Percentiles rank a stretch among this genome's conserved stretches.
These are phyloP conservation scores for Corythornis cristatus DNA, from an alignment of 2,113 vertebrate species.

Conservation along the genomic window DNA sequence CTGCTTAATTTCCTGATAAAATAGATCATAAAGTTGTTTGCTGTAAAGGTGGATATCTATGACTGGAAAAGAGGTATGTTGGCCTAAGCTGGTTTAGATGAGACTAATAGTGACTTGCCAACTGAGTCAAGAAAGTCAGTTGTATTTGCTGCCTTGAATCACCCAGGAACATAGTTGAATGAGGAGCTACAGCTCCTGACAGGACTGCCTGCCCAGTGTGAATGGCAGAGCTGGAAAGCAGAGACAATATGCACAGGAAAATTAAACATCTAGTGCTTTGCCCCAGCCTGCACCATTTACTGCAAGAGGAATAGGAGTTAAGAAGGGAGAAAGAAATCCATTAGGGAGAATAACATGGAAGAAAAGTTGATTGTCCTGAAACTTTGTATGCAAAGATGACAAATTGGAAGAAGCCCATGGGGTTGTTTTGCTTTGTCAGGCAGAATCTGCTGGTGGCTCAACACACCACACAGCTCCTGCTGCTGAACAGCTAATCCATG, in stretches of 20 bases:
- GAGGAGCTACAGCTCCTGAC: not conserved
- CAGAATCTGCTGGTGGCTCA: not conserved
- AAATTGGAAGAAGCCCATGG: not conserved
- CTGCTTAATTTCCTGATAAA: conserved; percentile 60
- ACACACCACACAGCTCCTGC: not conserved
- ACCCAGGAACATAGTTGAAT: not conserved
- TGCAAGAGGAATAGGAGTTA: not conserved
- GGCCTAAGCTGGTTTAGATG: not conserved
- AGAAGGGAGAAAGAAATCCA: not conserved
- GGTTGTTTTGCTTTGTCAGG: not conserved
- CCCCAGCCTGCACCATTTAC: not conserved
- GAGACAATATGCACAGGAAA: not conserved
- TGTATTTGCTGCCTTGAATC: not conserved
- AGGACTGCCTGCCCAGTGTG: not conserved
- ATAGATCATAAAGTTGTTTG: conserved; percentile 46
- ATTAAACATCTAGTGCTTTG: not conserved
- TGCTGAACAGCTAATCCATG: not conserved
- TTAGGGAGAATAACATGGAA: not conserved
- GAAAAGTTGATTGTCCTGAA: not conserved
- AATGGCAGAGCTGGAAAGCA: not conserved
- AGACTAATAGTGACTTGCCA: not conserved
- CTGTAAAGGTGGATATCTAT: conserved; percentile 17
- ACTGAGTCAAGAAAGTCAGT: not conserved
- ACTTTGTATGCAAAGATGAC: not conserved
- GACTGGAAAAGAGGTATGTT: not conserved